These are phyloP conservation scores for Notolepis coatsorum DNA, from an alignment of 2,797 vertebrate genomes.

Conservation along the genomic window DNA sequence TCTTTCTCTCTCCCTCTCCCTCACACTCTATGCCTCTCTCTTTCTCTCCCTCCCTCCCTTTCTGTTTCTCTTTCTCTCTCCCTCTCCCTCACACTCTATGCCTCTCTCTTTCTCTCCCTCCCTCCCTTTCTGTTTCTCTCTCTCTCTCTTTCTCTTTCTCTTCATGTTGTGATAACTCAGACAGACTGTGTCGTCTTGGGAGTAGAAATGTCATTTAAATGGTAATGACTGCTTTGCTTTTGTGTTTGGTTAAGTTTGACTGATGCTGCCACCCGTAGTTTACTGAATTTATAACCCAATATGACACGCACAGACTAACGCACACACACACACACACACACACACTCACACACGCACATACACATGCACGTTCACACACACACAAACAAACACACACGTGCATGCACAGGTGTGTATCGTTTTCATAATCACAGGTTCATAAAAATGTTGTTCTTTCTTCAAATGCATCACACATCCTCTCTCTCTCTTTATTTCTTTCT, in stretches of 20 bases:
- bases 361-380: slow-evolving; percentile 21
- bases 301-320: slow-evolving; percentile 34
- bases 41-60: slow-evolving; percentile 12
- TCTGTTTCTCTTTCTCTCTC: slow-evolving; percentile 6
- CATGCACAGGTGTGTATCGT: neutral
- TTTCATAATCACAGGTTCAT: too few species aligned
- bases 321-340: slow-evolving; percentile 14
- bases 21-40: neutral
- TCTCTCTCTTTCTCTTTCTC: slow-evolving; percentile 23
- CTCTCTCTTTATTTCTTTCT: neutral
- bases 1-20: slow-evolving; percentile 26
- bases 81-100: slow-evolving; percentile 11
- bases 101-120: slow-evolving; percentile 39
- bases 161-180: slow-evolving; percentile 37
- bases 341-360: slow-evolving; percentile 18
- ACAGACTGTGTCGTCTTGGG: slow-evolving; percentile 1
- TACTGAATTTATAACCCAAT: slow-evolving; percentile 59
- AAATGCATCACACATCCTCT: too few species aligned
- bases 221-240: slow-evolving; percentile 73
- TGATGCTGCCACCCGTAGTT: slow-evolving; percentile 76
- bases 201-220: slow-evolving; percentile 76
- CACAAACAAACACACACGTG: neutral
- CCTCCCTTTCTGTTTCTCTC: slow-evolving; percentile 28
- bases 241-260: slow-evolving; percentile 68
- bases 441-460: too few species aligned